Base-by-base conservation (phyloP, 2,113 vertebrate genomes). In the Spea bombifrons region DNA sequence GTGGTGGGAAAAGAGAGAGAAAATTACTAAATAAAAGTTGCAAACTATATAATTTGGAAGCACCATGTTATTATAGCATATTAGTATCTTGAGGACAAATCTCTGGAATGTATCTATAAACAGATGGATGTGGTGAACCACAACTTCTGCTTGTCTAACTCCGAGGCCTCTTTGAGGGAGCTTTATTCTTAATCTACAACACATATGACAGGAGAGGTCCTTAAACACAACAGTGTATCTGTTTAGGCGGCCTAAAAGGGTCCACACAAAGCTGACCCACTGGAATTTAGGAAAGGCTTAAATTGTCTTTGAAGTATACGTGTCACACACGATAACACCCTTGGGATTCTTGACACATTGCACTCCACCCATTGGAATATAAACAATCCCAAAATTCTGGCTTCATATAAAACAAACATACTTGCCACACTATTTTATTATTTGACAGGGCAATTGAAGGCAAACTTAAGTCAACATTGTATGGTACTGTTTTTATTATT, bases 71-170 rank as follows among this genome's bases (percentile, higher is more conserved):
- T 80, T 80, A 80, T 73, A 67, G 71, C 64, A 80, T 80, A 80
- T 80, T 80, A 80, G 77, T 80, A 80, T 80, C 77, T 73, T 80
- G 77, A 80, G 77, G 77, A 73, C 77, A 80, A 80, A 80, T 80
- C 77, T 80, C 71, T 80, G 77, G 77, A 80, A 80, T 80, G 71
- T 80, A 73, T 80, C 77, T 80, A 80, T 80, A 80, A 80, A 80
- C 77, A 80, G 77, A 80, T 80, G 77, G 77, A 80, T 80, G 77
- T 80, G 77, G 77, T 80, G 52, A 66, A 80, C 77, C 77, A 80
- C 77, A 80, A 80, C 70, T 73, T 80, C 77, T 73, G 77, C 45
- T 67, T 12, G 63, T 66, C 65, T 66, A 52, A 59, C 71, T 71
- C 69, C 73, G 77, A 73, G 77, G 77, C 77, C 77, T 73, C 63